phyloP scores from a whole-genome alignment of 2,797 vertebrate species.

The Fistularia commersonii region DNA sequence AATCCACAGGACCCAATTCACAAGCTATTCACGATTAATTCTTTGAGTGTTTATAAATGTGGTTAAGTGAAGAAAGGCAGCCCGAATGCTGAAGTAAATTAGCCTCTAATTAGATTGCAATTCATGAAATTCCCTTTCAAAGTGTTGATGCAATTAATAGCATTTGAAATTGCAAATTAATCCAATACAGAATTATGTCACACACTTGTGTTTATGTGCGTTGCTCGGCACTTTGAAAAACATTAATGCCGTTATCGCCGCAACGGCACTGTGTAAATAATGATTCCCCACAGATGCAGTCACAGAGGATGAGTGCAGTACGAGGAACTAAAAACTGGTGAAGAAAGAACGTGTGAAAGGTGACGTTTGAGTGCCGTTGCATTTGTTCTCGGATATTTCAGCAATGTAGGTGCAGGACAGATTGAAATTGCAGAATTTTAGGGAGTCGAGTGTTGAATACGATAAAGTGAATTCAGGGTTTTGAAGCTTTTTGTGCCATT shows the following conservation, averaged over 20 bases:
- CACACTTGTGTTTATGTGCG: conserved; percentile 45
- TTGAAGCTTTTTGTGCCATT: too few species aligned
- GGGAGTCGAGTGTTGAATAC: conserved; percentile 32
- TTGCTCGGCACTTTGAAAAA: conserved; percentile 45
- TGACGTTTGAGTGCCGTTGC: conserved; percentile 8
- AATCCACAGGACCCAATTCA: conserved; percentile 68
- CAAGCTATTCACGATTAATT: conserved; percentile 67
- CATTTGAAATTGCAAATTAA: conserved; percentile 77
- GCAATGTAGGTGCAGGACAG: conserved; percentile 15
- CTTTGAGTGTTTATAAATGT: conserved; percentile 72
- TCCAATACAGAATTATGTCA: conserved; percentile 53
- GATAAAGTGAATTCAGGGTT: conserved; percentile 3
- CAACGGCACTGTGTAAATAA: conserved; percentile 56
- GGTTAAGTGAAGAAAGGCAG: conserved; percentile 59
- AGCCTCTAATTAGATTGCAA: conserved; percentile 73
- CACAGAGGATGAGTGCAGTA: conserved; percentile 4
- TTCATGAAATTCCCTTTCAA: conserved; percentile 69
- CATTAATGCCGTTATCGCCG: conserved; percentile 50
- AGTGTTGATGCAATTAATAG: conserved; percentile 75
- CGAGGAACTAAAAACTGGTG: conserved; percentile 4
- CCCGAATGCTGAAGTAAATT: conserved; percentile 63
- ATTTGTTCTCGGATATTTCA: not conserved
- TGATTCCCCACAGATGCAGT: conserved; percentile 32
- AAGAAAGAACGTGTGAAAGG: not conserved
- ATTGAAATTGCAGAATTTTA: conserved; percentile 14